phyloP scores from a whole-genome alignment of 2,797 vertebrate species.

The Microctenopoma steveboyesi region DNA sequence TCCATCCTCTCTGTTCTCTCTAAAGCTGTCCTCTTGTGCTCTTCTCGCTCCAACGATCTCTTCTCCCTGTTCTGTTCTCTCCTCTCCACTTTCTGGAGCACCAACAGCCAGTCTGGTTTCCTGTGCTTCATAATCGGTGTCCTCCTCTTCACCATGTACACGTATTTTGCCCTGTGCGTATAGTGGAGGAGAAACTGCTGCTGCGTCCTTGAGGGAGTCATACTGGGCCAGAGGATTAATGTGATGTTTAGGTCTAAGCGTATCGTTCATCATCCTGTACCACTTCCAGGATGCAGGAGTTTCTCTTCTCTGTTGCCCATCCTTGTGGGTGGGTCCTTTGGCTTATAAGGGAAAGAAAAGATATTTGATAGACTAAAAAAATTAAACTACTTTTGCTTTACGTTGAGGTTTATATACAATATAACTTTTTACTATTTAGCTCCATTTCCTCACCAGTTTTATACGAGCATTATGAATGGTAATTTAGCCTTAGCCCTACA shows the following conservation, averaged over 20 bases:
- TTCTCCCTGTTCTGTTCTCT: conserved; percentile 61
- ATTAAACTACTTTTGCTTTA: not conserved
- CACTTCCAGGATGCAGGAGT: conserved; percentile 67
- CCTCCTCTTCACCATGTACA: conserved; percentile 62
- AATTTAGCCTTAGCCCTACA: not conserved
- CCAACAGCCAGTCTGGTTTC: conserved; percentile 54
- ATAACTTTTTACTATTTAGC: not conserved
- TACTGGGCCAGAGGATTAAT: conserved; percentile 77
- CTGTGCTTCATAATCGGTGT: conserved; percentile 51
- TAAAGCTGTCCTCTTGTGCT: conserved; percentile 66
- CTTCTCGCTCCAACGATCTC: conserved; percentile 69
- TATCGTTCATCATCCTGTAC: conserved; percentile 78
- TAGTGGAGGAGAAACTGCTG: conserved; percentile 62
- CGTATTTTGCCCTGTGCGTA: conserved; percentile 53
- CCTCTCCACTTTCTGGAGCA: conserved; percentile 65
- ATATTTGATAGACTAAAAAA: conserved; percentile 25
- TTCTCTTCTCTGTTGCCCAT: conserved; percentile 60
- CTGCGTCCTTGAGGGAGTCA: conserved; percentile 74
- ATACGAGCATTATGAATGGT: conserved; percentile 14
- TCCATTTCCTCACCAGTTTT: conserved; percentile 3
- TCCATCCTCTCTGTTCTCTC: conserved; percentile 54
- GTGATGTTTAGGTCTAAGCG: conserved; percentile 77
- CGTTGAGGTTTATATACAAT: not conserved
- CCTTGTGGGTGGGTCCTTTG: conserved; percentile 58
- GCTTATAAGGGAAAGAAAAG: conserved; percentile 44